Percentiles rank a stretch among this genome's conserved stretches.
Conservation (phyloP, 2,113 vertebrate species). For the Nothobranchius kuhntae region DNA sequence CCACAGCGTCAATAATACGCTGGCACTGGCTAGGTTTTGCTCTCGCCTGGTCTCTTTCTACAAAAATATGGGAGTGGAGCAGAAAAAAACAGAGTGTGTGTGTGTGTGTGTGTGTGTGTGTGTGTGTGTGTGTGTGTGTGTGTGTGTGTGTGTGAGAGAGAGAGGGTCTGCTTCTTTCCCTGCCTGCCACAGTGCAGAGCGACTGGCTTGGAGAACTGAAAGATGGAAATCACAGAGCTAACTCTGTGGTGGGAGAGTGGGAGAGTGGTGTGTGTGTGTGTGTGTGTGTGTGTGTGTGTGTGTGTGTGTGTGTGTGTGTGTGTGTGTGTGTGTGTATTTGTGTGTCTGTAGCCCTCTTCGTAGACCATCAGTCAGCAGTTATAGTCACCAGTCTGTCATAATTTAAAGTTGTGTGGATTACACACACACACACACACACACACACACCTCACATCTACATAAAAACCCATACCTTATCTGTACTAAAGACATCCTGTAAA, state of each 20-base stretch:
- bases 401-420: slow-evolving; percentile 26
- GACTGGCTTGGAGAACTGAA: slow-evolving; percentile 78
- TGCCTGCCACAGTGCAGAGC: slow-evolving; percentile 77
- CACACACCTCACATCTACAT: no score
- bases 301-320: no score
- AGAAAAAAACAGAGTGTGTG: slow-evolving; percentile 43
- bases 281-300: no score
- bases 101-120: slow-evolving; percentile 59
- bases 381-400: slow-evolving; percentile 40
- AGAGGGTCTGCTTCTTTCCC: slow-evolving; percentile 72
- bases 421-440: not conserved
- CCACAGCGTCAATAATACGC: slow-evolving; percentile 9
- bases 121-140: slow-evolving; percentile 61
- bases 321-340: no score
- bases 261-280: slow-evolving; percentile 20
- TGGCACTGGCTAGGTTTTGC: slow-evolving; percentile 51
- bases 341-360: slow-evolving; percentile 40
- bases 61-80: slow-evolving; percentile 75
- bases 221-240: slow-evolving; percentile 76
- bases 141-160: slow-evolving; percentile 59
- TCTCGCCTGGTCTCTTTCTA: slow-evolving; percentile 65
- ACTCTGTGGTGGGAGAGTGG: slow-evolving; percentile 77
- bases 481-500: no score
- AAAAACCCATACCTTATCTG: no score
- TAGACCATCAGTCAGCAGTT: slow-evolving; percentile 56